Conservation (phyloP, 2,113 vertebrate genomes). For the Sinocyclocheilus rhinocerous region DNA sequence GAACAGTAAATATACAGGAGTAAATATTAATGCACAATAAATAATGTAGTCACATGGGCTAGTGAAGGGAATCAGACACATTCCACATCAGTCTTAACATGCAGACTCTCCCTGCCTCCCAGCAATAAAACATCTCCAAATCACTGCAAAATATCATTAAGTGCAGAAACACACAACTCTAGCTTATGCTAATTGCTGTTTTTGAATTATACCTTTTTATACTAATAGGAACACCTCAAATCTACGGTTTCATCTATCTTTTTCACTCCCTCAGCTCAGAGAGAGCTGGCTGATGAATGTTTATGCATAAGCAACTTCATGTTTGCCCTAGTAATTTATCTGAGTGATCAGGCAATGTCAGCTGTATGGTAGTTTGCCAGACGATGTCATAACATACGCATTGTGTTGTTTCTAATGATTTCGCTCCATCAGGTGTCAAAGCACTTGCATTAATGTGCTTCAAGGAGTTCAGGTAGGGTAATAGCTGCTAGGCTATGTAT, state of each 20-base stretch:
- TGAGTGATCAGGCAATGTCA: too few relatives aligned
- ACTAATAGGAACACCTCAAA: neutral
- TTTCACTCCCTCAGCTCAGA: neutral
- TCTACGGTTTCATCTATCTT: neutral
- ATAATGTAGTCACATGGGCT: neutral
- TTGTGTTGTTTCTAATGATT: too few relatives aligned
- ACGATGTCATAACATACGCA: neutral
- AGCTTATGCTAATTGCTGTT: neutral
- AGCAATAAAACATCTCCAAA: neutral
- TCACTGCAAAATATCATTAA: neutral
- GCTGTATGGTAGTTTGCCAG: too few relatives aligned
- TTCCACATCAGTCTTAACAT: slow-evolving; percentile 35
- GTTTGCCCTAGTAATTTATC: too few relatives aligned
- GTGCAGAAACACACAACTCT: neutral
- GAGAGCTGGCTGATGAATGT: too few relatives aligned
- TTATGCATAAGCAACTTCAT: too few relatives aligned
- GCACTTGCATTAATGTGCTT: neutral
- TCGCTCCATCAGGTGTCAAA: neutral
- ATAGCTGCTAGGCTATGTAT: too few relatives aligned
- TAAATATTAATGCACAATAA: slow-evolving; percentile 6
- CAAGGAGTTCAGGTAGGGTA: too few relatives aligned
- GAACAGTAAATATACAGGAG: neutral
- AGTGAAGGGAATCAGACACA: neutral
- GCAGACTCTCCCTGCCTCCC: slow-evolving; percentile 31
- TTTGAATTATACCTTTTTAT: neutral